phyloP scores from a whole-genome alignment of 2,113 vertebrate species.

The Gulo gulo region DNA sequence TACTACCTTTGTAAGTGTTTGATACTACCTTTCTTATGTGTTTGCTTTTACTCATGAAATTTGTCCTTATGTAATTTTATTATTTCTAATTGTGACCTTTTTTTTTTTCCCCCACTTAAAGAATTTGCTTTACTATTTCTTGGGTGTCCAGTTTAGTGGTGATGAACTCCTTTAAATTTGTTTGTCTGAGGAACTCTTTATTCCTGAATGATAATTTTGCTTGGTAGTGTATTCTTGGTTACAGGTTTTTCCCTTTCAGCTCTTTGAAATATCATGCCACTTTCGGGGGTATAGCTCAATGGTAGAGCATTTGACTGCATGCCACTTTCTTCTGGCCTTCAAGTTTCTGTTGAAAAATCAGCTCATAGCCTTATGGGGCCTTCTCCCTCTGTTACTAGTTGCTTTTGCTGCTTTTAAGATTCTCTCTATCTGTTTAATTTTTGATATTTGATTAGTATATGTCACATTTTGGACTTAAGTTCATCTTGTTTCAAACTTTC shows the following conservation, averaged over 20 bases:
- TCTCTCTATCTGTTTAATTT: background rate
- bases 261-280: background rate
- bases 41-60: background rate
- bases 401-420: background rate
- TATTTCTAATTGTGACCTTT: background rate
- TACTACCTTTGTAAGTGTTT: background rate
- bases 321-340: background rate
- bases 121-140: background rate
- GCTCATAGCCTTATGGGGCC: background rate
- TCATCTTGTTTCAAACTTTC: background rate
- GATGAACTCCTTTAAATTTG: background rate
- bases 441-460: background rate
- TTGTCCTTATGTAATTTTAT: background rate
- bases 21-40: background rate
- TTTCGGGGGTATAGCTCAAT: background rate
- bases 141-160: background rate
- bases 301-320: too few relatives aligned
- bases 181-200: background rate
- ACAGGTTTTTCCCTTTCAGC: background rate
- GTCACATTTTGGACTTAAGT: background rate
- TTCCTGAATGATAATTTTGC: background rate
- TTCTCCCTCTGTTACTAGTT: background rate
- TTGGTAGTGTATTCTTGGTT: background rate
- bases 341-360: background rate
- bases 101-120: background rate